phyloP scores from a whole-genome alignment of 92 coral and sea anemone genomes.

The Galaxea fascicularis region DNA sequence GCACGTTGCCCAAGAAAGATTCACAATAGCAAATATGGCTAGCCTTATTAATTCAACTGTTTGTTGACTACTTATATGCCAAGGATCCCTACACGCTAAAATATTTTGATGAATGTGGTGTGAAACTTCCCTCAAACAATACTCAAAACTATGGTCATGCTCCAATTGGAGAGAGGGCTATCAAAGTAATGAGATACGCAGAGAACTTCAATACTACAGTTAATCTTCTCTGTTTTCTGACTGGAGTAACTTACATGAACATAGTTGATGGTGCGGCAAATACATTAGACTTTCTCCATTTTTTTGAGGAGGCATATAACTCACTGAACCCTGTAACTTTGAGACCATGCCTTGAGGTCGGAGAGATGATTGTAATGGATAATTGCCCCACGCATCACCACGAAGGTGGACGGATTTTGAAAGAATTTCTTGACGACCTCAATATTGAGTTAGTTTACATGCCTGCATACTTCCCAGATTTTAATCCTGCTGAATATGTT shows the following conservation, averaged over 20 bases:
- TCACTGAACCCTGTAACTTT: no score
- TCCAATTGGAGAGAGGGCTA: no score
- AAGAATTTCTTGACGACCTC: slow-evolving; percentile 49
- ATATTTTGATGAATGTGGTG: slow-evolving; percentile 69
- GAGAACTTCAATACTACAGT: slow-evolving; percentile 57
- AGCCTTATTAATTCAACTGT: slow-evolving; percentile 68
- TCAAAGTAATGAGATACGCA: slow-evolving; percentile 50
- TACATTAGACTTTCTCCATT: slow-evolving; percentile 51
- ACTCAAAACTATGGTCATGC: slow-evolving; percentile 60
- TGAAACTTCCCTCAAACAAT: slow-evolving; percentile 62
- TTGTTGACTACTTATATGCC: slow-evolving; percentile 40
- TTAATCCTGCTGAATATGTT: slow-evolving; percentile 48
- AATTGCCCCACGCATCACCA: slow-evolving; percentile 51
- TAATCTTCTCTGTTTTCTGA: slow-evolving; percentile 58
- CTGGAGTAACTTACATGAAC: slow-evolving; percentile 63
- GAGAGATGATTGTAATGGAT: slow-evolving; percentile 57
- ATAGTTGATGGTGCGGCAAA: slow-evolving; percentile 57
- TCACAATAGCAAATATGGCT: slow-evolving; percentile 61
- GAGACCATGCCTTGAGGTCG: slow-evolving; percentile 62
- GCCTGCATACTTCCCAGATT: slow-evolving; percentile 58
- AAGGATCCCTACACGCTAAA: slow-evolving; percentile 61
- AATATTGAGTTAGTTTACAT: slow-evolving; percentile 56
- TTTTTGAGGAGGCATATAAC: no score
- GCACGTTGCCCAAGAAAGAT: slow-evolving; percentile 60
- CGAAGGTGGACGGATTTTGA: slow-evolving; percentile 34